Evolutionary conservation across 2,797 vertebrate species (phyloP).

Genomic region (Halcyon badia): DNA sequence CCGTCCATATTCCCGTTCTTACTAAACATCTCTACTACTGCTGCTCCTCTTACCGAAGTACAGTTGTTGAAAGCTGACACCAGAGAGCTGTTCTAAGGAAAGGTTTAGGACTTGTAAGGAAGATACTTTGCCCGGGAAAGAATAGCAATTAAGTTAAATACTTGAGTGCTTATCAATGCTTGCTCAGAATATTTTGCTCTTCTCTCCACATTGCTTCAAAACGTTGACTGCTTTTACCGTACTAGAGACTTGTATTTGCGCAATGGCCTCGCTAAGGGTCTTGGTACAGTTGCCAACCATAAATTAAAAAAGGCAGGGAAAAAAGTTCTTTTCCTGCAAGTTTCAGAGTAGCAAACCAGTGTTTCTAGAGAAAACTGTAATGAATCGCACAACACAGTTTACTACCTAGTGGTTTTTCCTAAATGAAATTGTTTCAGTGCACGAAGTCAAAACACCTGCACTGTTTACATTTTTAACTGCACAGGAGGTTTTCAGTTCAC

Average conservation of each 20-base stretch:
- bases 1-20: neutral
- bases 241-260: neutral
- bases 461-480: neutral
- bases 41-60: neutral
- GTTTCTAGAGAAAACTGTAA: neutral
- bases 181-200: neutral
- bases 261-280: neutral
- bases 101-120: neutral
- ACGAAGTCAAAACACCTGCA: neutral
- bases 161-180: neutral
- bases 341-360: neutral
- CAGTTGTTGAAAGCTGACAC: neutral
- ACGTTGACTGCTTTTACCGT: neutral
- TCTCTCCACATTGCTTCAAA: neutral
- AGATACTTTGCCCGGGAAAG: neutral
- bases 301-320: neutral
- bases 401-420: neutral
- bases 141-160: neutral
- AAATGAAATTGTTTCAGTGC: neutral
- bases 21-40: rapidly evolving
- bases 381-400: neutral
- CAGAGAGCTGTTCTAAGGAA: neutral
- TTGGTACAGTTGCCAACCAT: neutral
- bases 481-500: neutral
- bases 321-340: neutral